Evolutionary conservation across 2,113 vertebrate genomes (phyloP).

Genomic region (Sapajus apella): DNA sequence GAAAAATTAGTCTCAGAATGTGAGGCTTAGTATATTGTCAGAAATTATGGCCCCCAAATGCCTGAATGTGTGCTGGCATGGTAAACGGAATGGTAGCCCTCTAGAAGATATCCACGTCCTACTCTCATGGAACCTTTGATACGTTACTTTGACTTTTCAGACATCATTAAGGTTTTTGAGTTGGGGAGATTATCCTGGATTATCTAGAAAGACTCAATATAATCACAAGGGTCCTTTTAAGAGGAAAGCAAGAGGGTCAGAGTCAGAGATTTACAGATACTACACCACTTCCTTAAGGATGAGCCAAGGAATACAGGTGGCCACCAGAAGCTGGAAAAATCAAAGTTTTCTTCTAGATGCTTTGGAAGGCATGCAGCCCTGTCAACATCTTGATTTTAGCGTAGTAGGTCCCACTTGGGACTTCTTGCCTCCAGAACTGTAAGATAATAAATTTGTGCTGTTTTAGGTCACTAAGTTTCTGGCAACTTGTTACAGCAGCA

Average conservation of each 20-base stretch:
- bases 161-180: background rate
- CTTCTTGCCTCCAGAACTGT: background rate
- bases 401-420: background rate
- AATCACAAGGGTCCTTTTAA: background rate
- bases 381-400: background rate
- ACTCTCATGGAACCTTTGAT: background rate
- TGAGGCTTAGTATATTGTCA: background rate
- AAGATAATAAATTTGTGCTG: background rate
- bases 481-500: background rate
- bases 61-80: background rate
- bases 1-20: conserved; percentile 1
- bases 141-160: background rate
- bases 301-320: background rate
- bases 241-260: background rate
- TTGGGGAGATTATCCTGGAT: background rate
- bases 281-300: background rate
- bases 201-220: background rate
- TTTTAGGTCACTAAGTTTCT: background rate
- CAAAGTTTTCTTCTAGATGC: background rate
- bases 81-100: background rate
- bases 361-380: background rate
- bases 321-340: background rate
- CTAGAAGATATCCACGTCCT: background rate
- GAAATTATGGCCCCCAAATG: background rate
- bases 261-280: background rate